Evolutionary conservation across 1,140 invertebrate species (phyloP).

Genomic region (Drosophila melanica): DNA sequence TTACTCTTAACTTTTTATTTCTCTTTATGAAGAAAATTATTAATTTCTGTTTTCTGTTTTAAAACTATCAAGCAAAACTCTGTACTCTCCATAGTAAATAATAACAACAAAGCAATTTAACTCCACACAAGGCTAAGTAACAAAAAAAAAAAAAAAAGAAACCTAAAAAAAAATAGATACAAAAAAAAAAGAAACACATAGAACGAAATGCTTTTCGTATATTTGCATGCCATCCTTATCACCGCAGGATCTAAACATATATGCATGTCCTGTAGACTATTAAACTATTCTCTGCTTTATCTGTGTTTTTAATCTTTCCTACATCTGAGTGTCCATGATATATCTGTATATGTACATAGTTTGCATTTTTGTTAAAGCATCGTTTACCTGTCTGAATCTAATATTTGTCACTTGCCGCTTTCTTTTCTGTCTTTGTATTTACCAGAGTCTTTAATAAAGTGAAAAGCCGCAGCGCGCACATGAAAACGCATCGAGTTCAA

Average conservation of each 20-base stretch:
- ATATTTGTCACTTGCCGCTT: conserved; percentile 35
- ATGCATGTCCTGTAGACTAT: conserved; percentile 7
- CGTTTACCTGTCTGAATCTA: neutral
- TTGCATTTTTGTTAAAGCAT: conserved; percentile 8
- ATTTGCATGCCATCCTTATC: conserved; percentile 53
- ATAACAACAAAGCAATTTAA: conserved; percentile 69
- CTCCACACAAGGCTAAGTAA: conserved; percentile 80
- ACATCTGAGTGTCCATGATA: conserved; percentile 56
- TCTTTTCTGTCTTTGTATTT: conserved; percentile 31
- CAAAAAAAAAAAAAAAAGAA: conserved; percentile 29
- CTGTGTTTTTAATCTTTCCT: conserved; percentile 42
- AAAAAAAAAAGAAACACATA: conserved; percentile 22
- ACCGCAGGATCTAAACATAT: conserved; percentile 32
- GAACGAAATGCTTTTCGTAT: conserved; percentile 42
- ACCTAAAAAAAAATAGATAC: conserved; percentile 18
- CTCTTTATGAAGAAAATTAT: conserved; percentile 37
- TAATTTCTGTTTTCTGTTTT: conserved; percentile 32
- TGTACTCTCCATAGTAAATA: conserved; percentile 72
- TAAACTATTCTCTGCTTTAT: conserved; percentile 37
- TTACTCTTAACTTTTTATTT: conserved; percentile 44
- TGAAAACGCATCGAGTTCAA: conserved; percentile 97
- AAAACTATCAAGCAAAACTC: conserved; percentile 59
- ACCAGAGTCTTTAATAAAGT: conserved; percentile 98
- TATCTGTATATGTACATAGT: conserved; percentile 20
- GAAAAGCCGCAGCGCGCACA: conserved; percentile 98